Base-by-base conservation (phyloP, 2,113 vertebrate species). In the Podarcis muralis region DNA sequence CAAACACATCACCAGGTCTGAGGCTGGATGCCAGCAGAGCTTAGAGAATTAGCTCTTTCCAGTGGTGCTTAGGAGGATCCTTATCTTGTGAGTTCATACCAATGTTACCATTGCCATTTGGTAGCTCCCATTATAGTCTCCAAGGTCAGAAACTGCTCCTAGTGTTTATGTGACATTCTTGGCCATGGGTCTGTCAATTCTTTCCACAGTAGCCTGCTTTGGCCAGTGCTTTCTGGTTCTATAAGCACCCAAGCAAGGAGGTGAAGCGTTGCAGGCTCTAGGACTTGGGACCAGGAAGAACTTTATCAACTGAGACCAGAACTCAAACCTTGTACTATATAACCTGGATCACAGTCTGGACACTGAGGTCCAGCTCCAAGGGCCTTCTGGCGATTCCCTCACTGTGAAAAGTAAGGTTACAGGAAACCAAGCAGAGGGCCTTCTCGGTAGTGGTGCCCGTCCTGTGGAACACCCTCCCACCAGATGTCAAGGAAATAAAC, bases 1-100 rank as follows among this genome's bases (percentile, higher is more conserved):
- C 0, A 0, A 20, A 59, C 72, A 48, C 30, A 68, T 22, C 15
- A 83, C 3, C 7, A 7, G 6, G 5, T 0, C 1, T 30, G 1
- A 0, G 32, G 40, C 74, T 81, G 48, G 0, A 0, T 20, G 82
- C 83, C 85, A 77, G 23, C 76, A 43, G 68, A 81, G 74, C 1
- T 0, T 6, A 6, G 20, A 83, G 12, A 83, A 77, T 27, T 13
- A 35, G 69, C 43, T 86, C 37, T 37, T 91, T 74, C 81, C 2
- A 0, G 75, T 59, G 11, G 22, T 0, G 0, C 1, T 0, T 79
- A 22, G 20, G 65, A 62, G 77, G 48, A 79, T 6, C 16, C 8
- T 85, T 66, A 75, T 48, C 0, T 1, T 12, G n/a, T 22, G 87
- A 2, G 89, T 40, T 57, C 72, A n/a, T n/a, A n/a, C n/a, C n/a